Percentiles rank a stretch among this genome's conserved stretches.
phyloP scores from a whole-genome alignment of 2,113 vertebrate genomes.

The Nerophis lumbriciformis region DNA sequence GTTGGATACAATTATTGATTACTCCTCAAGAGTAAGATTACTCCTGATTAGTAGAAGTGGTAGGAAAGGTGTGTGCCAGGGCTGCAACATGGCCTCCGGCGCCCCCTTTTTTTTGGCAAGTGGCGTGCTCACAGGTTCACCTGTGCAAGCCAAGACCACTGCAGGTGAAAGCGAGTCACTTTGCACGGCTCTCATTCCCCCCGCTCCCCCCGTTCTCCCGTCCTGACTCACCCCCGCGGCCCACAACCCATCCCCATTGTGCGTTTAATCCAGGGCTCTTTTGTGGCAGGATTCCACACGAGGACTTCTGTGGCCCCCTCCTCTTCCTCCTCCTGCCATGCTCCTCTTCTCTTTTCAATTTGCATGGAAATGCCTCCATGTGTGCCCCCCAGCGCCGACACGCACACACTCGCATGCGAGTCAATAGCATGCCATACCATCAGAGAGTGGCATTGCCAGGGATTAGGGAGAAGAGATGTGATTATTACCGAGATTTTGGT shows the following conservation, averaged over 20 bases:
- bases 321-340: conserved; percentile 56
- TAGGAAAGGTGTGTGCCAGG: too few species aligned
- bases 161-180: conserved; percentile 36
- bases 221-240: conserved; percentile 42
- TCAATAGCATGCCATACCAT: conserved; percentile 64
- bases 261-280: conserved; percentile 72
- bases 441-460: conserved; percentile 69
- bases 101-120: too few species aligned
- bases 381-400: conserved; percentile 60
- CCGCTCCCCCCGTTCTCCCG: conserved; percentile 11
- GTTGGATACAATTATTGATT: too few species aligned
- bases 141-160: neutral
- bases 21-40: too few species aligned
- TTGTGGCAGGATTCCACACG: conserved; percentile 74
- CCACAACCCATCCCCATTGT: conserved; percentile 75
- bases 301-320: conserved; percentile 70
- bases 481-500: conserved; percentile 71
- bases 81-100: too few species aligned
- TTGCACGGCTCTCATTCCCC: conserved; percentile 28
- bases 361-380: conserved; percentile 70
- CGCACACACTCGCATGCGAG: conserved; percentile 36
- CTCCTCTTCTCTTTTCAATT: conserved; percentile 72
- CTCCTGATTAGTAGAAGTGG: too few species aligned
- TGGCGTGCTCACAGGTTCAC: too few species aligned
- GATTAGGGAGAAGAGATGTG: conserved; percentile 69